Conservation (phyloP, 1,140 invertebrate genomes). For the Pteromalus puparum region DNA sequence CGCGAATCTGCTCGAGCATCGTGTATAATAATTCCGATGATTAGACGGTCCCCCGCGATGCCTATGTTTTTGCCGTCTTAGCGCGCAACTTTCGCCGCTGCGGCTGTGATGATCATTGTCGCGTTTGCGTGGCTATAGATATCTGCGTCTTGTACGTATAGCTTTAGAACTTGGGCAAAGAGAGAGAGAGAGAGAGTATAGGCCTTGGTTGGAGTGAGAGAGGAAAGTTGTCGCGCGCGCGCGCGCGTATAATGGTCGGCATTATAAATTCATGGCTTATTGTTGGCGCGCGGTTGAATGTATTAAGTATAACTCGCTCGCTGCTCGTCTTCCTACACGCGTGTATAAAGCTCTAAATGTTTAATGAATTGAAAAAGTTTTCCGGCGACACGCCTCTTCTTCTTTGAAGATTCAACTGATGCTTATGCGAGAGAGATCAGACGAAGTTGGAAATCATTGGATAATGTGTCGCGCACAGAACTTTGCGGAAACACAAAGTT, state of each 20-base stretch:
- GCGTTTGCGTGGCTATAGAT: no score
- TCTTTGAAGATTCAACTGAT: background rate
- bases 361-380: background rate
- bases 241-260: background rate
- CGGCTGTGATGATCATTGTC: no score
- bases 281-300: background rate
- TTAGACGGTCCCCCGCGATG: no score
- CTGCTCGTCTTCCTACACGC: background rate
- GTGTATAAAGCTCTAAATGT: background rate
- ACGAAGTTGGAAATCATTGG: no score
- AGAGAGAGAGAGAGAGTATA: no score
- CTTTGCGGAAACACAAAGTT: no score
- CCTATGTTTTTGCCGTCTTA: no score
- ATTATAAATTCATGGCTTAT: slow-evolving; percentile 16
- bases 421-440: background rate
- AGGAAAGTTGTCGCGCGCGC: background rate
- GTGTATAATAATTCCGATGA: no score
- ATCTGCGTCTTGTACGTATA: background rate
- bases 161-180: background rate
- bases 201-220: no score
- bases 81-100: no score
- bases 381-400: background rate
- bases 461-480: no score
- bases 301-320: background rate
- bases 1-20: no score